Evolutionary conservation across 2,888 invertebrate species (phyloP).

Genomic region (Aleiodes alternator): DNA sequence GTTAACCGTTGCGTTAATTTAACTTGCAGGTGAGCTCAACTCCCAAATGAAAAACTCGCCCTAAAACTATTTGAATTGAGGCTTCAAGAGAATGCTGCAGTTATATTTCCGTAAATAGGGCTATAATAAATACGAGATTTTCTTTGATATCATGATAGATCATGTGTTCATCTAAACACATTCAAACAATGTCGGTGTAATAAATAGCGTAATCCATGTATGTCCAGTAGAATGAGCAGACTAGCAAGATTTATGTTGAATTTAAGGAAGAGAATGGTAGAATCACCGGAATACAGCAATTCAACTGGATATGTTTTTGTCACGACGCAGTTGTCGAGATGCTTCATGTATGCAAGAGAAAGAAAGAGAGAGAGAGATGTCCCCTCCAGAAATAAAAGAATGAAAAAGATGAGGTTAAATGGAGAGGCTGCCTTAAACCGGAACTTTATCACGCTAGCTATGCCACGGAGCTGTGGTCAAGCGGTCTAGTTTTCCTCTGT

Average conservation of each 20-base stretch:
- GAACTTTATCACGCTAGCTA: constrained; percentile 65
- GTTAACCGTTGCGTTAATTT: too few relatives aligned
- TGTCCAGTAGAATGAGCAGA: too few relatives aligned
- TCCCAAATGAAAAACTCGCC: too few relatives aligned
- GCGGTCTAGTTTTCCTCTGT: constrained; percentile 48
- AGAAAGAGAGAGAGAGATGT: constrained; percentile 2
- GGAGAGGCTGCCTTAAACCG: constrained; percentile 60
- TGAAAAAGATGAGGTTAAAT: constrained; percentile 33
- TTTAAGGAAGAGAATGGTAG: constrained; percentile 2
- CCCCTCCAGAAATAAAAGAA: background rate
- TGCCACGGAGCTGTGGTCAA: constrained; percentile 57
- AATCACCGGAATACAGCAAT: constrained; percentile 15
- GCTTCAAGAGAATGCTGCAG: too few relatives aligned
- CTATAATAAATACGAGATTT: too few relatives aligned
- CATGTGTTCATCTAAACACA: too few relatives aligned
- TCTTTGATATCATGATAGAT: too few relatives aligned
- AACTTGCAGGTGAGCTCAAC: too few relatives aligned
- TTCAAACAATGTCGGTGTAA: background rate
- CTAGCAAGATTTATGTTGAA: constrained; percentile 12
- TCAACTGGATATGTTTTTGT: constrained; percentile 21
- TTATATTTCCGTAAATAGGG: too few relatives aligned
- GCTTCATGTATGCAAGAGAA: background rate
- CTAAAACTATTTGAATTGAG: too few relatives aligned
- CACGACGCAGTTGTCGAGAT: constrained; percentile 17
- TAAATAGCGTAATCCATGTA: constrained; percentile 1